A percentile compares a stretch with the other conserved stretches of the same genome.
These are phyloP conservation scores for Phyllotis vaccarum DNA, from an alignment of 2,797 vertebrate genomes.

Conservation along the genomic window DNA sequence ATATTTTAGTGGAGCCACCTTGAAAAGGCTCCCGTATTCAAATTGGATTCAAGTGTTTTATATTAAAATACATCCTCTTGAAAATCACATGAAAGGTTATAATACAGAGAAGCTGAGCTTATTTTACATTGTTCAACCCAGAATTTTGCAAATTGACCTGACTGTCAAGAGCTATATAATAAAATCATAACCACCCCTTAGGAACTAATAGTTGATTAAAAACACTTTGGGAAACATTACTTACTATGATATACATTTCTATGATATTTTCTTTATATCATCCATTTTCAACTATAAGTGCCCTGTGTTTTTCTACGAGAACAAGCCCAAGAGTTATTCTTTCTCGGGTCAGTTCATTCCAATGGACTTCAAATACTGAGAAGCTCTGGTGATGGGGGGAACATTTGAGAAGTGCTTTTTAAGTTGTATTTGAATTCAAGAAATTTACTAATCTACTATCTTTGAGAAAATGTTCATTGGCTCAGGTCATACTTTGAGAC, in stretches of 20 bases:
- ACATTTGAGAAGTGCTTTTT: background rate
- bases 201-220: background rate
- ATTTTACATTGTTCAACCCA: background rate
- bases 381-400: background rate
- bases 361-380: no score
- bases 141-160: constrained; percentile 37
- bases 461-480: background rate
- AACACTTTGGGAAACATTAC: background rate
- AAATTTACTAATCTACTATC: background rate
- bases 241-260: background rate
- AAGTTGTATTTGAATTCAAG: background rate
- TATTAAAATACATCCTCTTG: constrained; percentile 27
- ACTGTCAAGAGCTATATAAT: background rate
- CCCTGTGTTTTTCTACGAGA: background rate
- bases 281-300: background rate
- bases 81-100: background rate
- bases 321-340: background rate
- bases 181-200: background rate
- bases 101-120: background rate
- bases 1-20: constrained; percentile 7
- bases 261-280: constrained; percentile 9
- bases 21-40: background rate
- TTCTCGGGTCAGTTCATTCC: background rate
- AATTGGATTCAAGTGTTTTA: background rate
- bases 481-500: background rate